Percentiles rank a stretch among this genome's conserved stretches.
phyloP scores from a whole-genome alignment of 2,888 invertebrate species.

The Icerya purchasi region DNA sequence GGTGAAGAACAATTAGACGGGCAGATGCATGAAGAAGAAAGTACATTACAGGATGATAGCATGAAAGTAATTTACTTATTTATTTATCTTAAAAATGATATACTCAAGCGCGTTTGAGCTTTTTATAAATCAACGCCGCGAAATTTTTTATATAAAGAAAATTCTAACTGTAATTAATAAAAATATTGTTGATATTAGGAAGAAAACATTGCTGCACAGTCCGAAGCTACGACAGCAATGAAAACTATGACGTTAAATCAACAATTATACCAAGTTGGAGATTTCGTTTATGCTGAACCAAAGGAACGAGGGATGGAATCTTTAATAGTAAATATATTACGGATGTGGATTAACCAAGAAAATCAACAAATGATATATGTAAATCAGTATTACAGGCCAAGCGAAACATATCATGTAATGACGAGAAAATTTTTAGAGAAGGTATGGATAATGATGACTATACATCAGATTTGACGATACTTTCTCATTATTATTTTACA shows the following conservation, averaged over 20 bases:
- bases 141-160: too few relatives aligned
- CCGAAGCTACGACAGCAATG: not conserved
- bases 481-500: not conserved
- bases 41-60: not conserved
- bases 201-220: not conserved
- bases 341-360: conserved; percentile 65
- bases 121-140: too few relatives aligned
- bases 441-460: conserved; percentile 17
- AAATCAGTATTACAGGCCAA: conserved; percentile 75
- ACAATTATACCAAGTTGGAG: conserved; percentile 26
- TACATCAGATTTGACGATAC: not conserved
- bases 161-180: too few relatives aligned
- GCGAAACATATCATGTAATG: conserved; percentile 87
- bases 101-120: too few relatives aligned
- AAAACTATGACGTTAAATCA: conserved; percentile 47
- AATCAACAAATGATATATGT: conserved; percentile 75
- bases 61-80: conserved; percentile 2
- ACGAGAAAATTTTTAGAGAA: conserved; percentile 88
- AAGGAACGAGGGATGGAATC: conserved; percentile 43
- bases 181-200: too few relatives aligned
- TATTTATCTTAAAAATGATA: too few relatives aligned
- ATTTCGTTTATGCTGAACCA: conserved; percentile 53
- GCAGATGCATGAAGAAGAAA: conserved; percentile 14
- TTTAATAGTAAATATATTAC: conserved; percentile 66
- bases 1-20: conserved; percentile 16